Evolutionary conservation across 2,797 vertebrate species (phyloP), one percentile per base, ranked within the genome.

Genomic region (Rhincodon typus): DNA sequence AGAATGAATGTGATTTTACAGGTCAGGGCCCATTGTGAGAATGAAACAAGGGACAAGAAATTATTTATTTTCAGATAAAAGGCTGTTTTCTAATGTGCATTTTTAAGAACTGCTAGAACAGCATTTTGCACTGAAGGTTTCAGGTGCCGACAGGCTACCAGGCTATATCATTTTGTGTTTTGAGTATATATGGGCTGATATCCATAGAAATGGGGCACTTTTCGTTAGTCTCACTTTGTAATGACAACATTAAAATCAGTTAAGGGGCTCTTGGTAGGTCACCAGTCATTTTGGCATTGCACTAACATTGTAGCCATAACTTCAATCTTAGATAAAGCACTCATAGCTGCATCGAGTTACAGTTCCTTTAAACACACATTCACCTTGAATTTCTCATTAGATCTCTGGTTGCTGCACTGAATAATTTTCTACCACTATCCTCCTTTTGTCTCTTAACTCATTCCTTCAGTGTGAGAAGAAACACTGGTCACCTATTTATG

Each of bases 311-410:
- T 57, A 34, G 30, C 69, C 72, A 95, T 77, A 57, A 95, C 69
- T 95, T 77, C 94, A 38, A 95, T 95, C 69, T 95, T 77, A 95
- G 94, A 95, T 95, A 95, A 95, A 95, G 74, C 46, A 95, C 77
- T 46, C 94, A 72, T 17, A 95, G 94, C 42, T 34, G 94, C 88
- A 91, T 66, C 25, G 57, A 66, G 88, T 23, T 95, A 34, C 94
- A 50, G 53, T 95, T 77, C 94, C 50, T 95, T 77, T 74, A 95
- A 94, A 95, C 94, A 95, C 70, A 77, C 94, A 57, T 95, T 95
- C 94, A 95, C 94, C 94, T 77, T 95, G 94, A 77, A 95, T 95
- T 95, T 95, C 94, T 77, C 94, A 77, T 57, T 95, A 95, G 94
- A 95, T 77, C 46, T 77, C 15, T 72, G 94, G 67, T 77, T 77